Evolutionary conservation across 1,140 invertebrate species (phyloP).

Genomic region (Copidosoma floridanum): DNA sequence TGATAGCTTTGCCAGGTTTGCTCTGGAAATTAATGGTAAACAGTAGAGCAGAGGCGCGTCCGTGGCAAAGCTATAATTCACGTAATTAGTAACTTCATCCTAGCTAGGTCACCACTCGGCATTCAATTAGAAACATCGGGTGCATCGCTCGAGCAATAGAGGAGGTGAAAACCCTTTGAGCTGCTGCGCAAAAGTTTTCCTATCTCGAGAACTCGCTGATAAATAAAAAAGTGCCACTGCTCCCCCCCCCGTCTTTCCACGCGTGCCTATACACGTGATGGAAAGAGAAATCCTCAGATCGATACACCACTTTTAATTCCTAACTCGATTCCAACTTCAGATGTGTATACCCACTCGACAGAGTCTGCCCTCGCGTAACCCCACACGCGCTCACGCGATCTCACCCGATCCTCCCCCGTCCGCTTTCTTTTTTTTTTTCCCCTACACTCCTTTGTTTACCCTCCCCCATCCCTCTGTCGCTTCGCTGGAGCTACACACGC

Average conservation of each 20-base stretch:
- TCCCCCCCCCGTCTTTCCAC: not conserved
- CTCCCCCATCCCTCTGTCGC: not conserved
- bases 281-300: conserved; percentile 2
- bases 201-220: conserved; percentile 6
- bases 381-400: not conserved
- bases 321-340: conserved; percentile 18
- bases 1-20: too few species aligned
- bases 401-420: not conserved
- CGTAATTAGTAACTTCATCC: too few species aligned
- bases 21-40: too few species aligned
- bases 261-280: not conserved
- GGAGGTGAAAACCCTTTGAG: conserved; percentile 16
- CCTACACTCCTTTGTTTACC: conserved; percentile 9
- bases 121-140: too few species aligned
- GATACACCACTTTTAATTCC: conserved; percentile 21
- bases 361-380: not conserved
- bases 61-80: too few species aligned
- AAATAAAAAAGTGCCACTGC: conserved; percentile 6
- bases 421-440: not conserved
- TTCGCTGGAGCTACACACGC: too few species aligned
- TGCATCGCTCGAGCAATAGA: too few species aligned
- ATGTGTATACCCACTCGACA: not conserved
- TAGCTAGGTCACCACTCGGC: too few species aligned
- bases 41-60: too few species aligned
- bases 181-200: conserved; percentile 9